These are phyloP conservation scores for Catamblyrhynchus diadema DNA, from an alignment of 2,797 vertebrate species.

Conservation along the genomic window DNA sequence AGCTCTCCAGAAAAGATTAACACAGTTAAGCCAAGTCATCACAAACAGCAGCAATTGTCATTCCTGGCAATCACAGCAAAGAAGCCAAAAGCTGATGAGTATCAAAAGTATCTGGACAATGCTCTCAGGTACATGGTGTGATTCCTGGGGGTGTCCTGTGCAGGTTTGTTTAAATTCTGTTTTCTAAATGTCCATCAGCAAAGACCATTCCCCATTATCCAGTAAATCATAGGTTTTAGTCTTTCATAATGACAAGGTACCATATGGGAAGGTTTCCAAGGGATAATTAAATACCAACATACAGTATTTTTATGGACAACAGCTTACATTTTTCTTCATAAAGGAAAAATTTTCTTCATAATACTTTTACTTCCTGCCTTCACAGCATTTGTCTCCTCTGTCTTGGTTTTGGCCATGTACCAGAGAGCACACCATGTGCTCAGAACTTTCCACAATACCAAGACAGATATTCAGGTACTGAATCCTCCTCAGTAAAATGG, in stretches of 20 bases:
- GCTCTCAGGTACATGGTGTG: neutral
- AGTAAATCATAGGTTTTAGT: neutral
- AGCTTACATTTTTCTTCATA: neutral
- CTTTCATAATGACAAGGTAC: neutral
- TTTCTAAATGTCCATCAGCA: neutral
- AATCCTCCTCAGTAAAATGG: neutral
- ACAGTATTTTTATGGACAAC: neutral
- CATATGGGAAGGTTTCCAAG: neutral
- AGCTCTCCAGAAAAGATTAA: neutral
- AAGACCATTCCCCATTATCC: neutral
- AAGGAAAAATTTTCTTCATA: neutral
- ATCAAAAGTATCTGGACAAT: neutral
- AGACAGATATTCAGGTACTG: accelerated
- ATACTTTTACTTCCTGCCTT: neutral
- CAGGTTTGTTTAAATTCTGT: neutral
- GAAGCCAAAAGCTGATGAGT: neutral
- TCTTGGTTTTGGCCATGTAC: neutral
- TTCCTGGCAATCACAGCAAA: neutral
- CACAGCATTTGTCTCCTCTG: neutral
- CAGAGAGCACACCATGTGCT: accelerated
- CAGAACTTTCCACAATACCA: neutral
- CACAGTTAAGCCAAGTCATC: neutral
- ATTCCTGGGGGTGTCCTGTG: neutral
- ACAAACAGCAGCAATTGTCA: neutral
- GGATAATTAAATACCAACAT: neutral